Conservation (phyloP, 2,113 vertebrate genomes). For the Brachirus orientalis region DNA sequence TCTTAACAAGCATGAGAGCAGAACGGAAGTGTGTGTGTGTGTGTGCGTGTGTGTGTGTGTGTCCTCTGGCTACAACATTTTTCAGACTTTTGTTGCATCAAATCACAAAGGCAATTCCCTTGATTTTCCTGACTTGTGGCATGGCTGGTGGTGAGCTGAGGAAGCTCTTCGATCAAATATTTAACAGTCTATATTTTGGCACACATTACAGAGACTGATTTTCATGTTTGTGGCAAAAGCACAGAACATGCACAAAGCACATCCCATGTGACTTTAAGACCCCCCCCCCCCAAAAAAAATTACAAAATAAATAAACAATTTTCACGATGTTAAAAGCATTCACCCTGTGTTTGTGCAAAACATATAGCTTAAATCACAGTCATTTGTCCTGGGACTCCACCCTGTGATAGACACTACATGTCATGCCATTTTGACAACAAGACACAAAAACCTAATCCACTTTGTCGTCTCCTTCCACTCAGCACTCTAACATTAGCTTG, state of each 20-base stretch:
- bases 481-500: too few species aligned
- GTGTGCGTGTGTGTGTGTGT: constrained; percentile 21
- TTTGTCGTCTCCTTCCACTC: too few species aligned
- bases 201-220: constrained; percentile 28
- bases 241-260: constrained; percentile 7
- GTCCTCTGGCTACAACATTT: constrained; percentile 63
- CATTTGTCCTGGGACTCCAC: too few species aligned
- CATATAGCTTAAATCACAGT: too few species aligned
- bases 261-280: neutral
- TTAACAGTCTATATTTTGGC: constrained; percentile 46
- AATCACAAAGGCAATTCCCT: constrained; percentile 64
- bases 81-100: constrained; percentile 65
- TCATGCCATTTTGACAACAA: too few species aligned
- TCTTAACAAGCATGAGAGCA: constrained; percentile 74
- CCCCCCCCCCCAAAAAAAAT: too few species aligned
- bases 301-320: too few species aligned
- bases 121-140: constrained; percentile 62
- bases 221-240: constrained; percentile 25
- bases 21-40: constrained; percentile 39
- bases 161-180: constrained; percentile 59
- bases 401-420: too few species aligned
- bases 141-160: constrained; percentile 37
- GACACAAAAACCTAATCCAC: too few species aligned
- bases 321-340: too few species aligned
- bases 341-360: too few species aligned